phyloP scores from a whole-genome alignment of 2,888 invertebrate genomes.

The Fissipunctia ypsillon region DNA sequence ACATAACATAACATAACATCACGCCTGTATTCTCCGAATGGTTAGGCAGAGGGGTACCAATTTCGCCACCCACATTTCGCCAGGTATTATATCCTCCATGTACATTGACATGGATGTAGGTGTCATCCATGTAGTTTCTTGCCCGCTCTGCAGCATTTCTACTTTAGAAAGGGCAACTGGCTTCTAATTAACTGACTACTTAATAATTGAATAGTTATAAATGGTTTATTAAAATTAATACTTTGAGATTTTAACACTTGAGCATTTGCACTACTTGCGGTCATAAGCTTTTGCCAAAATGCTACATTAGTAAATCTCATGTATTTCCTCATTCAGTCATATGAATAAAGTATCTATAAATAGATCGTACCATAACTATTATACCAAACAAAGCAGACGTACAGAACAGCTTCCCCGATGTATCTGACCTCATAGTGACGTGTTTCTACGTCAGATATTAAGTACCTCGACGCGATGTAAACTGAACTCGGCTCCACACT shows the following conservation, averaged over 20 bases:
- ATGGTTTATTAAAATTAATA: not conserved
- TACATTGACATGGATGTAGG: no score
- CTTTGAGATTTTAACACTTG: not conserved
- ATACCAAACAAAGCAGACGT: not conserved
- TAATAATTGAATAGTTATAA: not conserved
- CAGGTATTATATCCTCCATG: no score
- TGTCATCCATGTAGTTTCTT: not conserved
- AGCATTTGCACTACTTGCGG: not conserved
- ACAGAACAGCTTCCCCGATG: conserved; percentile 49
- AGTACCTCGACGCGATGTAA: conserved; percentile 20
- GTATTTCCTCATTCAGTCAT: conserved; percentile 12
- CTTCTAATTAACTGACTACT: not conserved
- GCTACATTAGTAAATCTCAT: no score
- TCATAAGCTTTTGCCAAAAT: not conserved
- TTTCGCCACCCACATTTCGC: no score
- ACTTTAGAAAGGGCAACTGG: not conserved
- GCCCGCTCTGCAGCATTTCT: not conserved
- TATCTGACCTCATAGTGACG: conserved; percentile 69
- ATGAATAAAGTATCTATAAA: conserved; percentile 2
- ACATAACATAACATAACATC: no score
- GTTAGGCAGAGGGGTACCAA: no score
- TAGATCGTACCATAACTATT: not conserved
- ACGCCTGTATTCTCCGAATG: no score
- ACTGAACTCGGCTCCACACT: conserved; percentile 14
- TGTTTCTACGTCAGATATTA: conserved; percentile 43